Conservation (phyloP, 2,888 invertebrate species). For the Sicus ferrugineus region DNA sequence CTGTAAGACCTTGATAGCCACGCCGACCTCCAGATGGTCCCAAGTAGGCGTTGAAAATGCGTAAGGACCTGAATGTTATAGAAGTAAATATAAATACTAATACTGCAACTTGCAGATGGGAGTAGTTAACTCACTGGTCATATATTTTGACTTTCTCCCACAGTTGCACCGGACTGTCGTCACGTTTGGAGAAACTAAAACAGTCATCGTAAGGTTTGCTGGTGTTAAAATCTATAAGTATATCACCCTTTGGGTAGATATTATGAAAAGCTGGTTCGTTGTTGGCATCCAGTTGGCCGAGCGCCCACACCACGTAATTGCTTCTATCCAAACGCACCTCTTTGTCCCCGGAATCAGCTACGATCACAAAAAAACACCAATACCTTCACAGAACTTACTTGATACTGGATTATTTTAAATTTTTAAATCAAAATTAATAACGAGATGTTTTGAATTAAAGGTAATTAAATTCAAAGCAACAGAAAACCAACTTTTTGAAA, state of each 20-base stretch:
- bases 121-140: conserved; percentile 65
- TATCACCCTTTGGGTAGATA: conserved; percentile 76
- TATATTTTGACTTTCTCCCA: conserved; percentile 74
- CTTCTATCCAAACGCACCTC: conserved; percentile 72
- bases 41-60: conserved; percentile 81
- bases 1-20: conserved; percentile 78
- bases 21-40: conserved; percentile 85
- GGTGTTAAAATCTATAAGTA: conserved; percentile 73
- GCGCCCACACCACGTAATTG: conserved; percentile 81
- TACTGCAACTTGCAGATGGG: not conserved
- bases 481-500: no score
- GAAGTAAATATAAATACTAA: not conserved
- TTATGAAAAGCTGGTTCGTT: conserved; percentile 86
- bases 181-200: conserved; percentile 72
- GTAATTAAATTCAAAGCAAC: no score
- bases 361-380: no score
- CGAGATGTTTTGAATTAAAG: no score
- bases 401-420: no score
- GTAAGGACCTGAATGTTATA: conserved; percentile 67
- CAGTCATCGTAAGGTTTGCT: conserved; percentile 76
- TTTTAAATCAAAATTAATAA: no score
- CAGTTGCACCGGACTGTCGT: conserved; percentile 59
- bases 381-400: no score
- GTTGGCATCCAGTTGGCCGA: conserved; percentile 79
- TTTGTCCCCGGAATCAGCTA: conserved; percentile 82